A percentile compares a stretch with the other conserved stretches of the same genome.
phyloP scores from a whole-genome alignment of 2,113 vertebrate genomes.

The Vidua chalybeata region DNA sequence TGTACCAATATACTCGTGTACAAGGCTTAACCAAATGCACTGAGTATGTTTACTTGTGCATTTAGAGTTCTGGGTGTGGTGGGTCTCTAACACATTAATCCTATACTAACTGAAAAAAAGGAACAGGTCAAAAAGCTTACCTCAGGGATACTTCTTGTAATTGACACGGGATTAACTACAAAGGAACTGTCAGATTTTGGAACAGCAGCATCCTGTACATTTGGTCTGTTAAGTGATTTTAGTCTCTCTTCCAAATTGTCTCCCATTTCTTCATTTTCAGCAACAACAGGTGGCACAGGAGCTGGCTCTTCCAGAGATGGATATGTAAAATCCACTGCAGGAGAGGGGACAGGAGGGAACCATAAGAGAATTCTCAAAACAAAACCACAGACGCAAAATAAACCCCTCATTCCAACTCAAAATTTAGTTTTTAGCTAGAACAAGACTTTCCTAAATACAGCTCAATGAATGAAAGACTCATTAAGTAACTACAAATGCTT shows the following conservation, averaged over 20 bases:
- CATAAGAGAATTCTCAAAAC: neutral
- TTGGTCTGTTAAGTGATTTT: slow-evolving; percentile 42
- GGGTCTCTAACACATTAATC: neutral
- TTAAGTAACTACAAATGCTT: neutral
- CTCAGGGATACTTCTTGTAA: slow-evolving; percentile 83
- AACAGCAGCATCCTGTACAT: slow-evolving; percentile 30
- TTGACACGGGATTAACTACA: slow-evolving; percentile 64
- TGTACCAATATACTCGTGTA: neutral
- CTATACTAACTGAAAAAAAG: neutral
- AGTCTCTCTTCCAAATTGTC: slow-evolving; percentile 68
- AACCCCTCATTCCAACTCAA: neutral
- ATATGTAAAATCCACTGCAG: slow-evolving; percentile 93
- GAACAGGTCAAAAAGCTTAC: slow-evolving; percentile 60
- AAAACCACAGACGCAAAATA: neutral
- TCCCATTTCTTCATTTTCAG: slow-evolving; percentile 60
- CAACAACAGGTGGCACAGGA: slow-evolving; percentile 62
- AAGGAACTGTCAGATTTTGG: slow-evolving; percentile 56
- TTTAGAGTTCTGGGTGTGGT: neutral
- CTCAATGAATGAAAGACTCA: neutral
- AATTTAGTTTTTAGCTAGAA: neutral
- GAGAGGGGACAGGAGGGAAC: neutral
- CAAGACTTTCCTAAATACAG: neutral
- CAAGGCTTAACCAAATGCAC: neutral
- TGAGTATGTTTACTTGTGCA: neutral
- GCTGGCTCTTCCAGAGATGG: slow-evolving; percentile 90